phyloP scores from a whole-genome alignment of 2,113 vertebrate genomes.

The Tychaedon coryphoeus region DNA sequence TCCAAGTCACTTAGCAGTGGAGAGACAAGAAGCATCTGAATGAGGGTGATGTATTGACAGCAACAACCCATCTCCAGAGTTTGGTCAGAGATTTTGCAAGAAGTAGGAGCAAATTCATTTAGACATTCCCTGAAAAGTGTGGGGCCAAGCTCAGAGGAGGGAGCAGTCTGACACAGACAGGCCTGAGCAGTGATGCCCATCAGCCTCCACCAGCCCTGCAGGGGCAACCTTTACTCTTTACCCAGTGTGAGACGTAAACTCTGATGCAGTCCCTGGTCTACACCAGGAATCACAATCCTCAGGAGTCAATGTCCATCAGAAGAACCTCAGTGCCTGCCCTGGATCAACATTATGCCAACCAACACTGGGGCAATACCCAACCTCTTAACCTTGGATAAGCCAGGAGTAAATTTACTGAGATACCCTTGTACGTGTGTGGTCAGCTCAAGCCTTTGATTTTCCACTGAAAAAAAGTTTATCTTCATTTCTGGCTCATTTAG shows the following conservation, averaged over 20 bases:
- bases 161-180: neutral
- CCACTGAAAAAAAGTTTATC: neutral
- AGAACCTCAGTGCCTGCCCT: neutral
- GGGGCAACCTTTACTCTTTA: neutral
- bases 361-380: neutral
- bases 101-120: neutral
- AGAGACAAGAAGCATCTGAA: neutral
- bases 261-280: fast-evolving
- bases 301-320: neutral
- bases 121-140: neutral
- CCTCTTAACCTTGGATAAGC: neutral
- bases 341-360: neutral
- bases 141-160: neutral
- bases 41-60: neutral
- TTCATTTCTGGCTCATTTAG: neutral
- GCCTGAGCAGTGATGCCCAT: neutral
- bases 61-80: fast-evolving
- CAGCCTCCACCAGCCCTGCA: neutral
- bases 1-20: neutral
- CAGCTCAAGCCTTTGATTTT: neutral
- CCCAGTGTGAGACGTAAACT: fast-evolving
- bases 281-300: neutral
- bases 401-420: neutral
- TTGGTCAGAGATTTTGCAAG: neutral
- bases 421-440: fast-evolving